Evolutionary conservation across 2,888 invertebrate genomes (phyloP), one percentile per base, ranked within the genome.

Genomic region (Peribatodes rhomboidaria): DNA sequence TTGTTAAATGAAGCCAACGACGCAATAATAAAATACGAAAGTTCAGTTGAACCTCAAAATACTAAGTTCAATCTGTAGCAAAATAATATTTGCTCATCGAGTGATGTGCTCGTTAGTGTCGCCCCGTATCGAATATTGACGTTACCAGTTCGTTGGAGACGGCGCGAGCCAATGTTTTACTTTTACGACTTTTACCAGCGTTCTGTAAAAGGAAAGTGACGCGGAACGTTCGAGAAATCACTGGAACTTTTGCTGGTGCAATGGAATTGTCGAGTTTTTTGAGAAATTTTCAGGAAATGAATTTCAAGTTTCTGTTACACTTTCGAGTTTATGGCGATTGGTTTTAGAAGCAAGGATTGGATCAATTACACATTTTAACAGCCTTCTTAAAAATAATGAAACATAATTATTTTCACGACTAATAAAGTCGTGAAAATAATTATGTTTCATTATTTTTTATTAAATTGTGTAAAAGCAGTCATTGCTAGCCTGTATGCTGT

Each of bases 111-210:
- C 88, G 89, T 89, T 88, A 88, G 81, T 77, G 76, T 72, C 73
- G 79, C 81, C 75, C 82, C 78, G 78, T 75, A 74, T 81, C 83
- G 82, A 81, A 80, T 89, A 86, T 89, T 89, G 87, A 87, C 87
- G 84, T 88, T 87, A 73, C 80, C 87, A 86, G 88, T 88, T 89
- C 88, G 88, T 88, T 88, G 88, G 78, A 81, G 81, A 78, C 82
- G 75, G 80, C 76, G 65, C 58, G 75, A 73, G 76, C 74, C 77
- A 72, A 75, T 80, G 81, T 82, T 82, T 81, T 74, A 77, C 76
- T 80, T 81, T 76, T 76, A 75, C 74, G 42, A 35, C 35, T 37
- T 50, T 50, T 50, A 37, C 50, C 68, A 53, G 72, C 65, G 67
- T 65, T 63, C 69, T 55, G 22, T 18, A 16, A 57, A 58, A 69